Conservation (phyloP, 2,797 vertebrate species). For the Pitangus sulphuratus region DNA sequence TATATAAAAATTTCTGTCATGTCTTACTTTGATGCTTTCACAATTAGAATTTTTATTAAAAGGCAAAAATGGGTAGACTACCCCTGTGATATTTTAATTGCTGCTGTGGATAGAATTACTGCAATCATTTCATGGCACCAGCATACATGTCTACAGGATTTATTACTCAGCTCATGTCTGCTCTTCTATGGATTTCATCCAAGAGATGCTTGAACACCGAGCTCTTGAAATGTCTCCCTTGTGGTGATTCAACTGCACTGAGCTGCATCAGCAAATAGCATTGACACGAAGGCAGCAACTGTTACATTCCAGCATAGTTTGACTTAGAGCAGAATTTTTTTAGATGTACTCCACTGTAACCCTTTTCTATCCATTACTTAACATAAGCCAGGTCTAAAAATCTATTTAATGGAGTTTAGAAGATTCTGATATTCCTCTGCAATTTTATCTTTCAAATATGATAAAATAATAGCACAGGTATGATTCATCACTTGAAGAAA, state of each 20-base stretch:
- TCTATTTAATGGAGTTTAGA: neutral
- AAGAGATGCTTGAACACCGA: slow-evolving; percentile 62
- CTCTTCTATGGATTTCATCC: slow-evolving; percentile 72
- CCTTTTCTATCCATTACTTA: slow-evolving; percentile 41
- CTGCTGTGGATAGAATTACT: slow-evolving; percentile 11
- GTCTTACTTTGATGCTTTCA: neutral
- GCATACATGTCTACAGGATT: slow-evolving; percentile 62
- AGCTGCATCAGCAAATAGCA: slow-evolving; percentile 74
- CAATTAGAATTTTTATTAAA: slow-evolving; percentile 14
- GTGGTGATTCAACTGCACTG: slow-evolving; percentile 58
- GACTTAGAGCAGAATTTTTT: slow-evolving; percentile 66
- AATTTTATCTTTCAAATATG: neutral
- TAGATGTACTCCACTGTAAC: slow-evolving; percentile 54
- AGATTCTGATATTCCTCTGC: neutral
- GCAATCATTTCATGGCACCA: slow-evolving; percentile 50
- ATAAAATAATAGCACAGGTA: neutral
- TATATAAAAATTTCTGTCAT: neutral
- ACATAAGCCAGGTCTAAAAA: slow-evolving; percentile 17
- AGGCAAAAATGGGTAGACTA: neutral
- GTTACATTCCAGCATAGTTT: slow-evolving; percentile 69
- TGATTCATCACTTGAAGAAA: neutral
- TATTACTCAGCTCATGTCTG: slow-evolving; percentile 68
- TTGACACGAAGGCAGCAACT: slow-evolving; percentile 65
- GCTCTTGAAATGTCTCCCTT: slow-evolving; percentile 71
- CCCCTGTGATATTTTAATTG: slow-evolving; percentile 21